Conservation (phyloP, 2,113 vertebrate genomes). For the Notechis scutatus region DNA sequence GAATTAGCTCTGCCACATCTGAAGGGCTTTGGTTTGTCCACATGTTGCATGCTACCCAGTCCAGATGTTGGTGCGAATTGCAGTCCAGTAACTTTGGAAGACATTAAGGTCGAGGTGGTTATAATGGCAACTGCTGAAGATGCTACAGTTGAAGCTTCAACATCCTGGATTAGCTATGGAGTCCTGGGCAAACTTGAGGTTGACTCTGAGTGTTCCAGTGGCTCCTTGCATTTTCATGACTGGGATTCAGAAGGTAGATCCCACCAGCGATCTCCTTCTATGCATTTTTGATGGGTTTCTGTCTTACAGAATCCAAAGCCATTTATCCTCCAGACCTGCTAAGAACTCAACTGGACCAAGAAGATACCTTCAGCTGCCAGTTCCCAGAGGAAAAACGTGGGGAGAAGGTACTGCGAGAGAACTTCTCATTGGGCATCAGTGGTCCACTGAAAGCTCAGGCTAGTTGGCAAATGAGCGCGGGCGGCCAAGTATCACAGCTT, state of each 20-base stretch:
- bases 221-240: not conserved
- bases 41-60: not conserved
- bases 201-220: too few species aligned
- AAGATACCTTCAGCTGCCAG: conserved; percentile 68
- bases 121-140: too few species aligned
- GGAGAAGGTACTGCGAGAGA: conserved; percentile 39
- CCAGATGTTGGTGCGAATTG: not conserved
- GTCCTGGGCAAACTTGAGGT: not conserved
- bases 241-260: too few species aligned
- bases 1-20: too few species aligned
- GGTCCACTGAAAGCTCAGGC: not conserved
- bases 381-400: conserved; percentile 74
- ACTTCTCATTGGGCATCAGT: not conserved
- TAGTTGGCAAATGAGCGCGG: not conserved
- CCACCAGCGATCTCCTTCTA: not conserved
- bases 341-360: not conserved
- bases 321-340: not conserved
- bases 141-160: not conserved
- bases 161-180: not conserved
- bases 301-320: conserved; percentile 38
- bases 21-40: not conserved
- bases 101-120: not conserved
- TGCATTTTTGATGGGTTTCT: not conserved
- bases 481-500: too few species aligned
- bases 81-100: not conserved